Evolutionary conservation across 2,888 invertebrate genomes (phyloP).

Genomic region (Onchidella celtica): DNA sequence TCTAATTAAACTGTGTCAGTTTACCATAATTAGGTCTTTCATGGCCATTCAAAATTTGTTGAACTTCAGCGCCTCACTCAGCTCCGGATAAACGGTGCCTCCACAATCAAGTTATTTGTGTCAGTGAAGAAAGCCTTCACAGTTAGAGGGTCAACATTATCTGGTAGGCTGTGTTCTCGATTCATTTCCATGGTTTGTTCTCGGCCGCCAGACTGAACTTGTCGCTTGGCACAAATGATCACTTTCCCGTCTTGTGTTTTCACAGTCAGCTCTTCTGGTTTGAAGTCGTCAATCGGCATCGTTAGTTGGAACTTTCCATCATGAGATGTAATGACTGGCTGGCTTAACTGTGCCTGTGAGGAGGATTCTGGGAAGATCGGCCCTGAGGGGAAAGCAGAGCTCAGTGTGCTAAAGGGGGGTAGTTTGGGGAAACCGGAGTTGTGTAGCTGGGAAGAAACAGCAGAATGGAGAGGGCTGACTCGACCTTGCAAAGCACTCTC

Average conservation of each 20-base stretch:
- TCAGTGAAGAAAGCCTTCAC: conserved; percentile 79
- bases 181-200: conserved; percentile 77
- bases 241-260: conserved; percentile 69
- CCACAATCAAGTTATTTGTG: conserved; percentile 75
- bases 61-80: no score
- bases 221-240: conserved; percentile 75
- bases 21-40: no score
- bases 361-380: conserved; percentile 48
- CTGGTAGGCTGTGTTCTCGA: conserved; percentile 77
- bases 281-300: conserved; percentile 78
- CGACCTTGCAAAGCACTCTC: conserved; percentile 53
- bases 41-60: no score
- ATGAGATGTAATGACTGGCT: conserved; percentile 63
- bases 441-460: conserved; percentile 24
- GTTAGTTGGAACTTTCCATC: conserved; percentile 73
- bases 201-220: conserved; percentile 74
- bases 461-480: conserved; percentile 38
- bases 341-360: conserved; percentile 40
- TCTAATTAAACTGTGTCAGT: no score
- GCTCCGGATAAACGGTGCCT: conserved; percentile 75
- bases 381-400: conserved; percentile 44
- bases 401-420: conserved; percentile 25
- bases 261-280: conserved; percentile 77
- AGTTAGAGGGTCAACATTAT: conserved; percentile 76
- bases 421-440: conserved; percentile 34